These are phyloP conservation scores for Ornithoptera alexandrae DNA, from an alignment of 2,888 invertebrate genomes.

Conservation along the genomic window DNA sequence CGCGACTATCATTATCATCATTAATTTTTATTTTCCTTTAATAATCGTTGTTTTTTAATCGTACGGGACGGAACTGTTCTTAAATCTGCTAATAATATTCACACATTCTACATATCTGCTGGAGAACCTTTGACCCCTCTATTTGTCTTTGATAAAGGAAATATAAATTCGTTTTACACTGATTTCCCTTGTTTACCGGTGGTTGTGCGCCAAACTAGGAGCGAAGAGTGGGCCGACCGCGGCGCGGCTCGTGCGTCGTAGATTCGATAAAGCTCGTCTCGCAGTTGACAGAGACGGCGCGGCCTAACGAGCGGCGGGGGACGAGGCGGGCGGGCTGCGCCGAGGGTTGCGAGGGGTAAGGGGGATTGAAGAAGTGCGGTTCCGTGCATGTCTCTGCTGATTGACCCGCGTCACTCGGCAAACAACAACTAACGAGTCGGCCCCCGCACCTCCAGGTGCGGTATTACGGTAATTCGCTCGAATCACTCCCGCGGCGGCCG, in stretches of 20 bases:
- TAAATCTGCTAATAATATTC: slow-evolving; percentile 28
- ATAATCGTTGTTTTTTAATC: not conserved
- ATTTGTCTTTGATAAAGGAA: slow-evolving; percentile 57
- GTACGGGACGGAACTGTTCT: not conserved
- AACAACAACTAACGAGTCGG: slow-evolving; percentile 80
- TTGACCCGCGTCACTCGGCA: slow-evolving; percentile 80
- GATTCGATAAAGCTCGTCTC: slow-evolving; percentile 79
- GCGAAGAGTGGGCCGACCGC: slow-evolving; percentile 74
- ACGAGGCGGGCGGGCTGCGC: slow-evolving; percentile 19
- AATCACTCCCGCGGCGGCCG: slow-evolving; percentile 70
- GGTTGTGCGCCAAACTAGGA: slow-evolving; percentile 71
- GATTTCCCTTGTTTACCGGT: slow-evolving; percentile 76
- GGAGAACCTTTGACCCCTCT: slow-evolving; percentile 41
- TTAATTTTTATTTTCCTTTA: not conserved
- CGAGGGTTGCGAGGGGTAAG: slow-evolving; percentile 44
- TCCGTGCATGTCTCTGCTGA: slow-evolving; percentile 80
- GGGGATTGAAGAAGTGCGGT: slow-evolving; percentile 76
- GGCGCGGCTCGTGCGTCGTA: slow-evolving; percentile 77
- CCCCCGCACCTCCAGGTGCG: slow-evolving; percentile 75
- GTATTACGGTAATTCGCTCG: slow-evolving; percentile 58
- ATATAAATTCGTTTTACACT: slow-evolving; percentile 71
- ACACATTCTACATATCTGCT: slow-evolving; percentile 30
- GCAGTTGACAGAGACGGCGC: slow-evolving; percentile 77
- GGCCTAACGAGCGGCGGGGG: slow-evolving; percentile 66
- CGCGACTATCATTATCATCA: slow-evolving; percentile 34